Base-by-base conservation (phyloP, 2,888 invertebrate genomes). In the Campoletis raptor region DNA sequence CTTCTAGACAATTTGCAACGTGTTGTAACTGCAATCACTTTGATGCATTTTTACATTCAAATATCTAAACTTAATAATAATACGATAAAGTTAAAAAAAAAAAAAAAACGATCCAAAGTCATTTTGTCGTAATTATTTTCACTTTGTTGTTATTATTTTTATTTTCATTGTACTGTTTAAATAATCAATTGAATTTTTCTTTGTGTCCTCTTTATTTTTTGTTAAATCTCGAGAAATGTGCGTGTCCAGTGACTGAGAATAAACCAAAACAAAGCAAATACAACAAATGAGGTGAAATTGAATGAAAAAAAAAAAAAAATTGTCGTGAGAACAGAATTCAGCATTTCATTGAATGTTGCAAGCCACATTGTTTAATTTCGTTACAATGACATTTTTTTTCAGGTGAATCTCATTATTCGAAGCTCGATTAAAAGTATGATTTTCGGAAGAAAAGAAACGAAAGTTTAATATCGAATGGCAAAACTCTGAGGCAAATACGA, bases 401-500 rank as follows among this genome's bases (percentile, higher is more conserved):
- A 42, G 37, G 42, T 7, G 30, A n/a, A 45, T 24, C 36, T 64
- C n/a, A 21, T 67, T 45, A 40, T 45, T 45, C 42, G 36, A 45
- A 36, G 45, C 9, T 37, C 54, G 36, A 69, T 42, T n/a, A n/a
- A 52, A 45, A 45, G 67, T 30, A 9, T 15, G 24, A 37, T 48
- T 76, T 30, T 45, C 37, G 21, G 40, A 78, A 0, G 57, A 69
- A 15, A 24, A 15, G 30, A 42, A 52, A 0, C 21, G 48, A 40
- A 40, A 78, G 21, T 36, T 2, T 5, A 40, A 37, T 7, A 67
- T 18, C 15, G 70, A 61, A 80, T 70, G 70, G 61, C 45, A 37
- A 30, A 70, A 10, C n/a, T 21, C 45, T 7, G 37, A 52, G 30
- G 21, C 18, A 57, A 45, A 72, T 45, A 66, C 76, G 64, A 83